These are phyloP conservation scores for Coryphaenoides rupestris DNA, from an alignment of 2,113 vertebrate genomes.

Conservation along the genomic window DNA sequence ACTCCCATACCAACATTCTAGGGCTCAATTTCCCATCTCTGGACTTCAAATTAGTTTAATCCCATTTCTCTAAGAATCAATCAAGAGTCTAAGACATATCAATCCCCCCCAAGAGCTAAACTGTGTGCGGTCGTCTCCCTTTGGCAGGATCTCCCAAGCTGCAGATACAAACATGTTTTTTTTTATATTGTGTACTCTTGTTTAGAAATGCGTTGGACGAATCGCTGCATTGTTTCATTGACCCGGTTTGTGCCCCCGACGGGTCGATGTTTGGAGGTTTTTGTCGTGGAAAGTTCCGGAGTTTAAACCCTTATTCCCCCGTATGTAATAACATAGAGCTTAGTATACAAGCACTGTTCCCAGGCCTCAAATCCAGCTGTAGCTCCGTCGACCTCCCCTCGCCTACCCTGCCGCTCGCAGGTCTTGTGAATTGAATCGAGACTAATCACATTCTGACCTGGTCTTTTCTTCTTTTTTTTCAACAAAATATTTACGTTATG, in stretches of 20 bases:
- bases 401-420: background rate
- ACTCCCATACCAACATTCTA: too few relatives aligned
- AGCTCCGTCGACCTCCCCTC: too few relatives aligned
- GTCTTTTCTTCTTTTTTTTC: constrained; percentile 2
- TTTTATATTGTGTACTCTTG: background rate
- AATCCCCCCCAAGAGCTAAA: background rate
- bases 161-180: background rate
- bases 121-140: background rate
- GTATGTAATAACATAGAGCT: background rate
- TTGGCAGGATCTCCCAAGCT: background rate
- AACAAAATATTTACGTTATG: constrained; percentile 38
- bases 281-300: too few relatives aligned
- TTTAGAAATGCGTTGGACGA: too few relatives aligned
- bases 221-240: background rate
- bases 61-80: too few relatives aligned
- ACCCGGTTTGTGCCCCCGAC: too few relatives aligned
- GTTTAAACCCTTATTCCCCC: constrained; percentile 2
- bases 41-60: too few relatives aligned
- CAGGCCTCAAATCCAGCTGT: too few relatives aligned
- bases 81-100: too few relatives aligned
- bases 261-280: too few relatives aligned
- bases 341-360: too few relatives aligned
- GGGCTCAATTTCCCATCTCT: too few relatives aligned
- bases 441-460: constrained; percentile 15
- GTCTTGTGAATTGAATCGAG: constrained; percentile 28